Evolutionary conservation across 1,140 invertebrate genomes (phyloP), one percentile per base, ranked within the genome.

Genomic region (Cataglyphis hispanica): DNA sequence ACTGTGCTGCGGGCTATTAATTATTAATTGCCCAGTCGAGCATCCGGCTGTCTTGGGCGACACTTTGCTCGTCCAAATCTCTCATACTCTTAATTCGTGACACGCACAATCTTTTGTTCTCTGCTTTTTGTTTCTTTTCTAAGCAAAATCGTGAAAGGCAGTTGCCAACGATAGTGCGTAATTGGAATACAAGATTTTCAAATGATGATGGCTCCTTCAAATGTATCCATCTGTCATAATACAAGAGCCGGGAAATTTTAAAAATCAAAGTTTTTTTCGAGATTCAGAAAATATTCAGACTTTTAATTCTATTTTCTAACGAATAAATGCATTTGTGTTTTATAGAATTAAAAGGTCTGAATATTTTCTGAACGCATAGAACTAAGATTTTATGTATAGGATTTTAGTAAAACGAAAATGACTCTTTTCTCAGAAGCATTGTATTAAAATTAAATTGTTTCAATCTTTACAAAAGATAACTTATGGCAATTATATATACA

Each of bases 21-120:
- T 91, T 92, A 92, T 92, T 92, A 92, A 92, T 89, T 89, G 89
- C 81, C 72, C 86, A 61, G 78, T 70, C 89, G 83, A 90, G 72
- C 77, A 92, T 93, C 91, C 91, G 91, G 89, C 83, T 91, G 92
- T 92, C 87, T 85, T 63, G 75, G 67, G 86, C 91, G 92, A 92
- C 92, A 92, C 91, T 92, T 89, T 60, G 87, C 84, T 87, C 87
- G 87, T 84, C 58, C 77, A 67, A 78, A 34, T 86, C 60, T 87
- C 64, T 76, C 64, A 69, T 72, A 70, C 40, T 25, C 34, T 19
- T 31, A 67, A 50, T 6, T 0, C 46, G 19, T 27, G 16, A 27
- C 27, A 77, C 43, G 58, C 40, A 56, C 25, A 13, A 19, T 34
- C 13, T 85, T 85, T 60, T 77, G 8, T 60, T 46, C n/a, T 69